Percentiles rank a stretch among this genome's conserved stretches.
phyloP scores from a whole-genome alignment of 2,888 invertebrate genomes.

The Tupiocoris notatus region DNA sequence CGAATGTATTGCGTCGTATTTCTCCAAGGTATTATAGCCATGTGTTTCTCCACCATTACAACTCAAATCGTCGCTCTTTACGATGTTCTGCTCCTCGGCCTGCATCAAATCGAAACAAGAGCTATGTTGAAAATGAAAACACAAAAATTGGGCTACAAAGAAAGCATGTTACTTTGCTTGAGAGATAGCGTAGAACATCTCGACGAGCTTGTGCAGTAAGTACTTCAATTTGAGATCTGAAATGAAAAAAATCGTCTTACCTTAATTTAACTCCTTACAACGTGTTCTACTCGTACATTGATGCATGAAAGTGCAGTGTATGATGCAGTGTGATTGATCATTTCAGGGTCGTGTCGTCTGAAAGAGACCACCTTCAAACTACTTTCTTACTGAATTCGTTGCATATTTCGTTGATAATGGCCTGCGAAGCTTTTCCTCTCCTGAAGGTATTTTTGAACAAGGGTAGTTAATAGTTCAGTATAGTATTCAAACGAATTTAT shows the following conservation, averaged over 20 bases:
- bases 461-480: no score
- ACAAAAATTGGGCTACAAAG: not conserved
- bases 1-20: no score
- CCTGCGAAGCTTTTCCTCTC: constrained; percentile 22
- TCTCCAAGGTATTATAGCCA: constrained; percentile 10
- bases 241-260: no score
- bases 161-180: constrained; percentile 9
- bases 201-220: constrained; percentile 15
- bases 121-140: constrained; percentile 1
- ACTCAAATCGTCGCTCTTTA: constrained; percentile 14
- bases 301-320: no score
- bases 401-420: constrained; percentile 28
- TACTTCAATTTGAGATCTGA: no score
- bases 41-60: constrained; percentile 21
- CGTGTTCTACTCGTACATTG: no score
- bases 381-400: not conserved
- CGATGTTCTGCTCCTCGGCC: constrained; percentile 13
- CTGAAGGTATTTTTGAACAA: constrained; percentile 6
- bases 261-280: no score
- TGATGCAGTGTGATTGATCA: not conserved
- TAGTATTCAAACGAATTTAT: no score
- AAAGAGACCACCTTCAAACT: constrained; percentile 1
- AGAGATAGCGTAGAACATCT: constrained; percentile 17
- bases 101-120: constrained; percentile 11
- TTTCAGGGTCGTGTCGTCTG: constrained; percentile 5